Percentiles rank a stretch among this genome's conserved stretches.
Conservation (phyloP, 2,113 vertebrate genomes). For the Scatophagus argus region DNA sequence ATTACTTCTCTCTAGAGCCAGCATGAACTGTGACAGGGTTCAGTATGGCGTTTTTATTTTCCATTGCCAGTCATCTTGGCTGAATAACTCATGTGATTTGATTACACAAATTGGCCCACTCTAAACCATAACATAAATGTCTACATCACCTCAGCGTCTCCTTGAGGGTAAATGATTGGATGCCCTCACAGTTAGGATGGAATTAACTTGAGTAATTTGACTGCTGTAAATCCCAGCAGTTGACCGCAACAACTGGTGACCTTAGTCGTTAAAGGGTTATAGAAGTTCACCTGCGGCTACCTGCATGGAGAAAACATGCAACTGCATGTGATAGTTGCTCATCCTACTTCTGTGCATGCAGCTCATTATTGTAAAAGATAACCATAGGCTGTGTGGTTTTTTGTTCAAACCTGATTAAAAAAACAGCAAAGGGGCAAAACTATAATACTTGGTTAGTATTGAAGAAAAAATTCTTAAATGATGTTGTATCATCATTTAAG, state of each 20-base stretch:
- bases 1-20: background rate
- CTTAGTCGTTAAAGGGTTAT: slow-evolving; percentile 33
- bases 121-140: slow-evolving; percentile 58
- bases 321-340: background rate
- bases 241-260: slow-evolving; percentile 52
- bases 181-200: slow-evolving; percentile 44
- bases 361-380: background rate
- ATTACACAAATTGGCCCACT: slow-evolving; percentile 66
- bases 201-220: slow-evolving; percentile 58
- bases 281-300: slow-evolving; percentile 7
- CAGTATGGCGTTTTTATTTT: slow-evolving; percentile 34
- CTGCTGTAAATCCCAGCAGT: slow-evolving; percentile 40
- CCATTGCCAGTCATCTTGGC: slow-evolving; percentile 23
- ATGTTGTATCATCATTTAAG: background rate
- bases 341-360: background rate
- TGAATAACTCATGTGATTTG: slow-evolving; percentile 68
- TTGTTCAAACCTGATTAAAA: background rate
- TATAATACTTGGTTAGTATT: background rate
- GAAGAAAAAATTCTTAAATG: background rate
- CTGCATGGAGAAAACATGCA: background rate
- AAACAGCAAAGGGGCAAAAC: too few relatives aligned
- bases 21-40: background rate
- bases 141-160: background rate
- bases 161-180: slow-evolving; percentile 57
- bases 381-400: background rate